phyloP scores from a whole-genome alignment of 2,797 vertebrate species.

The Poecilia gillii region DNA sequence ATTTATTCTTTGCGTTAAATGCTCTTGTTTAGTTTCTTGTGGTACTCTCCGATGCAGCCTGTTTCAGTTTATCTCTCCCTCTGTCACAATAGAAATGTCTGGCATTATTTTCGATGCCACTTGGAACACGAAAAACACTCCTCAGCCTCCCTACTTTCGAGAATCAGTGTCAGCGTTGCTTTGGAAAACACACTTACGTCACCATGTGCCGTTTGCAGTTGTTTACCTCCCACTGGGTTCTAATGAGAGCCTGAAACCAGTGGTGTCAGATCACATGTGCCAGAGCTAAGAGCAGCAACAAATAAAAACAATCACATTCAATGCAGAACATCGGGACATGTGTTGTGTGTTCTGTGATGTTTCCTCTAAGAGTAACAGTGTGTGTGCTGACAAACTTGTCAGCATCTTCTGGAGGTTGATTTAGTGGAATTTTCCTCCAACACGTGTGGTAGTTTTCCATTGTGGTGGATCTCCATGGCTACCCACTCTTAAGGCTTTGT shows the following conservation, averaged over 20 bases:
- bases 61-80: neutral
- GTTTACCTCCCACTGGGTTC: constrained; percentile 20
- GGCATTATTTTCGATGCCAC: neutral
- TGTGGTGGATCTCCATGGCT: neutral
- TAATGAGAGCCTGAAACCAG: constrained; percentile 13
- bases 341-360: neutral
- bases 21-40: neutral
- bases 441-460: neutral
- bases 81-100: neutral
- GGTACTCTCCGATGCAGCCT: neutral
- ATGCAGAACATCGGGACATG: neutral
- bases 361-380: neutral
- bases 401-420: neutral
- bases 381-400: neutral
- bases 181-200: constrained; percentile 14
- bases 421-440: neutral
- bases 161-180: neutral
- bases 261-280: constrained; percentile 16
- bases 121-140: neutral
- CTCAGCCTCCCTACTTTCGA: neutral
- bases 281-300: constrained; percentile 2
- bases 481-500: neutral
- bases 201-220: constrained; percentile 14
- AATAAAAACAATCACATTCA: neutral
- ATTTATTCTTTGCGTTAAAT: neutral